Base-by-base conservation (phyloP, 30 jellyfish, hydroid and myxozoan genomes). In the Nemopilema nomurai region DNA sequence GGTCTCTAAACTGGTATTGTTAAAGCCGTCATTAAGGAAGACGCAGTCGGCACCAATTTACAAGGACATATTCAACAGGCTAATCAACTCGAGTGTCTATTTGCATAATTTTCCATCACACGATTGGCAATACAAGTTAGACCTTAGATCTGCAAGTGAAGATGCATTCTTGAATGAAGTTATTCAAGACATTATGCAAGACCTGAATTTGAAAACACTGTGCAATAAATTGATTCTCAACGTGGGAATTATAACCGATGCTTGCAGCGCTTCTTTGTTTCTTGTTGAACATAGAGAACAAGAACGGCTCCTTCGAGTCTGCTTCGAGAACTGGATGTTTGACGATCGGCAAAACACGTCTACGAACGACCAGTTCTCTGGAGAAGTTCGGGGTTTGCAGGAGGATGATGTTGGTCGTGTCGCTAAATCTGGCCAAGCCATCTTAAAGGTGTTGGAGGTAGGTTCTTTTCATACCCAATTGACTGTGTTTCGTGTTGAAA, bases 21-120 rank as follows among this genome's bases (percentile, higher is more conserved):
- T 69, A 25, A 90, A 83, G 25, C 91, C 89, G 7, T 80, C 87
- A 18, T 52, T 90, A 69, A 69, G 94, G 28, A 90, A 90, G 64
- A 90, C 97, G 49, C 91, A 83, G 65, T 83, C 97, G 16, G 97
- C 94, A 20, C 91, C 97, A 1, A 85, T 79, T 20, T 84, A 76
- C 76, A 90, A 90, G 71, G 78, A 79, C 33, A 78, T 83, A 29
- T 73, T 90, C 29, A 76, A 87, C 26, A 79, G 69, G 50, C 85
- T 90, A 27, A 90, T 90, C 52, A 90, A 80, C 66, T 90, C 97
- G 21, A 83, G 95, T 20, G 95, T 90, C 49, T 90, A 90, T 50
- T 51, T 84, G n/a, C 91, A 77, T 53, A 83, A 88, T 57, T 51
- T 49, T 32, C 85, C 91, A 25, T 51, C 84, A 21, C 77, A 62